Evolutionary conservation across 1,140 invertebrate genomes (phyloP).

Genomic region (Cherax quadricarinatus): DNA sequence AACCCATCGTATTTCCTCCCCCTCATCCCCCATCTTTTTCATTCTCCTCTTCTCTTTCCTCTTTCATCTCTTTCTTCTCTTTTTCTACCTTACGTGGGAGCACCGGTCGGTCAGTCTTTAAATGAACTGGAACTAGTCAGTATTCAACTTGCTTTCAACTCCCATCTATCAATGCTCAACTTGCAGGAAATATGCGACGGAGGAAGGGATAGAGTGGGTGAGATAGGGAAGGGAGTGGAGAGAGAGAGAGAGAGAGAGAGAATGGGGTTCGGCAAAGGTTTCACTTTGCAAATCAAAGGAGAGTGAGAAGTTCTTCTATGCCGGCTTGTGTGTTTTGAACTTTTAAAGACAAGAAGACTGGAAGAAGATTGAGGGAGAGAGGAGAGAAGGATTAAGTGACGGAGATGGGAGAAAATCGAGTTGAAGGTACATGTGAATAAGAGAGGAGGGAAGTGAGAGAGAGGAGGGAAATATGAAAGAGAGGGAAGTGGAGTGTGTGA

Average conservation of each 20-base stretch:
- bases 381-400: too few relatives aligned
- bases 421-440: neutral
- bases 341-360: too few relatives aligned
- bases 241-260: neutral
- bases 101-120: neutral
- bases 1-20: too few relatives aligned
- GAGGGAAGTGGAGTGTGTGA: too few relatives aligned
- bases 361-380: too few relatives aligned
- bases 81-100: too few relatives aligned
- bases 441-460: too few relatives aligned
- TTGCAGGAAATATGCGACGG: constrained; percentile 1
- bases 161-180: constrained; percentile 2
- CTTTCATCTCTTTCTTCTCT: neutral
- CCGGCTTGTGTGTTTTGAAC: too few relatives aligned
- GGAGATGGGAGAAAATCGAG: too few relatives aligned
- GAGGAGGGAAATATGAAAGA: too few relatives aligned
- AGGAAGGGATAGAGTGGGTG: neutral
- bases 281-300: neutral
- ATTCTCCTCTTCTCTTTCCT: neutral
- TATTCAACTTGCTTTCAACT: constrained; percentile 1
- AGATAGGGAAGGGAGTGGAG: neutral
- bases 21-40: constrained; percentile 1
- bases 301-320: neutral
- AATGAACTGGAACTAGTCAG: neutral
- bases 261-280: too few relatives aligned